Conservation (phyloP, 2,888 invertebrate genomes). For the Morinoia aosen region DNA sequence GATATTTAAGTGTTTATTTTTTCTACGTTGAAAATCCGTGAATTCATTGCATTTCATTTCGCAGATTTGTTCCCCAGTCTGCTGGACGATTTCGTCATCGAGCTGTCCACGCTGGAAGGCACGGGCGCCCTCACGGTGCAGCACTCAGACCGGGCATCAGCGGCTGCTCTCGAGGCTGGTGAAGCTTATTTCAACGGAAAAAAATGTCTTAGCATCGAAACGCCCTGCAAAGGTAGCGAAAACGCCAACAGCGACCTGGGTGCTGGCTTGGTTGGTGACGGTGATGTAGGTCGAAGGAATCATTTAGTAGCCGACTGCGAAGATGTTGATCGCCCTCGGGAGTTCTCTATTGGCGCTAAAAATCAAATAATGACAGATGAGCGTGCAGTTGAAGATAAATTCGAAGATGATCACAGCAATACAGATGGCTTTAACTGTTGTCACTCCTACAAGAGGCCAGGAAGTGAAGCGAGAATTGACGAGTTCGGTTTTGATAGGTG, state of each 20-base stretch:
- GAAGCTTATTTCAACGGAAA: background rate
- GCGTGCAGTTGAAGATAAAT: no score
- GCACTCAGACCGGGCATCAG: background rate
- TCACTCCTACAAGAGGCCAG: no score
- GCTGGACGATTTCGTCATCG: conserved; percentile 42
- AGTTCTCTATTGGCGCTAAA: no score
- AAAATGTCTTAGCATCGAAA: background rate
- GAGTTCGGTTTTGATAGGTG: no score
- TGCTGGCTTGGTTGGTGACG: background rate
- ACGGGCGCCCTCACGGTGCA: conserved; percentile 12
- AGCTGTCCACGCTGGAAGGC: conserved; percentile 13
- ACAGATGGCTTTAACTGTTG: no score
- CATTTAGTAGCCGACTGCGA: background rate
- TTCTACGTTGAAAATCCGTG: background rate
- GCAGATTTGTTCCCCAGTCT: conserved; percentile 31
- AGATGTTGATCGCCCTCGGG: no score
- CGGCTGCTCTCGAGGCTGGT: background rate
- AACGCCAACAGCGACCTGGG: background rate
- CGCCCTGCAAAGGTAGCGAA: background rate
- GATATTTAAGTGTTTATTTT: background rate
- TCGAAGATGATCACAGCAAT: no score
- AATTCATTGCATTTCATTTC: background rate
- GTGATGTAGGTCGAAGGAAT: background rate
- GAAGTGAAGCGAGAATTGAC: no score
- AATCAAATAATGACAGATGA: no score